A percentile compares a stretch with the other conserved stretches of the same genome.
Conservation (phyloP, 1,140 invertebrate genomes). For the Drosophila tani region DNA sequence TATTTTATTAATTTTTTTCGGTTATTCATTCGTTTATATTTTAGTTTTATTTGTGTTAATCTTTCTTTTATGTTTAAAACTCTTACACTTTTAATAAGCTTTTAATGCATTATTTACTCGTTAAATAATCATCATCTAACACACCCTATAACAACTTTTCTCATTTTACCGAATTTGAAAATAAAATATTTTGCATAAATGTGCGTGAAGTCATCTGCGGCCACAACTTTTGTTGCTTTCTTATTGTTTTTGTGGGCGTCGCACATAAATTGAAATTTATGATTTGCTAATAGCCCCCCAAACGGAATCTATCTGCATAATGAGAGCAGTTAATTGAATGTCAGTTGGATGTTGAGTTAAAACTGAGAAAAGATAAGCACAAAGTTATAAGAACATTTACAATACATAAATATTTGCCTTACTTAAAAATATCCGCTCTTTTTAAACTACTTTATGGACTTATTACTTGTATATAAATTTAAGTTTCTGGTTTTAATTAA, state of each 20-base stretch:
- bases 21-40: no score
- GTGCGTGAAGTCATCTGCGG: constrained; percentile 59
- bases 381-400: constrained; percentile 3
- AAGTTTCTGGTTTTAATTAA: no score
- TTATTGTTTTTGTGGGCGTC: constrained; percentile 58
- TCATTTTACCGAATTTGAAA: constrained; percentile 15
- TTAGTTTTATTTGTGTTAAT: no score
- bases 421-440: no score
- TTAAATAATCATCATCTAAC: not conserved
- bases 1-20: no score
- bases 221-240: constrained; percentile 29
- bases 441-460: no score
- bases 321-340: constrained; percentile 67
- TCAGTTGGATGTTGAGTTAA: constrained; percentile 21
- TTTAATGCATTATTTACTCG: no score
- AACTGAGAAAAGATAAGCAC: not conserved
- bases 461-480: no score
- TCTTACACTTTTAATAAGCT: no score
- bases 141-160: not conserved
- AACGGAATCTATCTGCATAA: constrained; percentile 71
- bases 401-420: not conserved
- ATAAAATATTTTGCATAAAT: constrained; percentile 68
- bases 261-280: constrained; percentile 77
- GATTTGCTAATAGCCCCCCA: constrained; percentile 59
- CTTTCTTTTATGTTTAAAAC: no score